A percentile compares a stretch with the other conserved stretches of the same genome.
phyloP scores from a whole-genome alignment of 2,797 vertebrate genomes.

The Adrianichthys oophorus region DNA sequence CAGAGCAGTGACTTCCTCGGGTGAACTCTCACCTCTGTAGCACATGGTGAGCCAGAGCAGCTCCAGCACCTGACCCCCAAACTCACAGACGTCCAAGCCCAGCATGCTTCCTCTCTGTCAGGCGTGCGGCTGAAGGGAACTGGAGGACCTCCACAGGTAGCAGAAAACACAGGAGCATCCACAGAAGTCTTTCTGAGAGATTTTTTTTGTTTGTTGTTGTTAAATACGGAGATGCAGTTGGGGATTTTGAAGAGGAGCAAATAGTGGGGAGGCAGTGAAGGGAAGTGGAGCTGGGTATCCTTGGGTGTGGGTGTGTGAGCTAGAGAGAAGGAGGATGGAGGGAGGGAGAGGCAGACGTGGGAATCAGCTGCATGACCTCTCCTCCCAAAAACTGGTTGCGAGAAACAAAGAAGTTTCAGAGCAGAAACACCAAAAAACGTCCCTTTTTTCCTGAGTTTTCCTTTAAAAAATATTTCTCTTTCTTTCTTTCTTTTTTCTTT shows the following conservation, averaged over 20 bases:
- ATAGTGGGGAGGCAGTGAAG: constrained; percentile 21
- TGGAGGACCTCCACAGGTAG: constrained; percentile 62
- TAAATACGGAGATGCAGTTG: constrained; percentile 7
- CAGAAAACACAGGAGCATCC: constrained; percentile 47
- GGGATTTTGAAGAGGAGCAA: constrained; percentile 15
- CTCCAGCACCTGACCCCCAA: constrained; percentile 86
- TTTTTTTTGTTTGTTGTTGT: constrained; percentile 4
- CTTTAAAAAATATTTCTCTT: constrained; percentile 11
- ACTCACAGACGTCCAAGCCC: constrained; percentile 90
- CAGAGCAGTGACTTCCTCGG: constrained; percentile 3
- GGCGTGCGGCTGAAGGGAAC: constrained; percentile 41
- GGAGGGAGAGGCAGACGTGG: constrained; percentile 37
- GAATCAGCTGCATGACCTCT: constrained; percentile 39
- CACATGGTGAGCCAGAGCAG: constrained; percentile 91
- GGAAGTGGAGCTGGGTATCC: constrained; percentile 66
- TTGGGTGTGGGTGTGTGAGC: constrained; percentile 72
- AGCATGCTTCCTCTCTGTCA: constrained; percentile 80
- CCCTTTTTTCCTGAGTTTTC: neutral
- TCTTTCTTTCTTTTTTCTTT: neutral
- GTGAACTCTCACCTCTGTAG: constrained; percentile 87
- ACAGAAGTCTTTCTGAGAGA: constrained; percentile 38
- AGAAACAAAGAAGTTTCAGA: constrained; percentile 3
- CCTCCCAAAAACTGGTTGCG: constrained; percentile 22
- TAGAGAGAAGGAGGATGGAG: constrained; percentile 27
- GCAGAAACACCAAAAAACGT: neutral